Percentiles rank a stretch among this genome's conserved stretches.
These are phyloP conservation scores for Luperina testacea DNA, from an alignment of 2,888 invertebrate species.

Conservation along the genomic window DNA sequence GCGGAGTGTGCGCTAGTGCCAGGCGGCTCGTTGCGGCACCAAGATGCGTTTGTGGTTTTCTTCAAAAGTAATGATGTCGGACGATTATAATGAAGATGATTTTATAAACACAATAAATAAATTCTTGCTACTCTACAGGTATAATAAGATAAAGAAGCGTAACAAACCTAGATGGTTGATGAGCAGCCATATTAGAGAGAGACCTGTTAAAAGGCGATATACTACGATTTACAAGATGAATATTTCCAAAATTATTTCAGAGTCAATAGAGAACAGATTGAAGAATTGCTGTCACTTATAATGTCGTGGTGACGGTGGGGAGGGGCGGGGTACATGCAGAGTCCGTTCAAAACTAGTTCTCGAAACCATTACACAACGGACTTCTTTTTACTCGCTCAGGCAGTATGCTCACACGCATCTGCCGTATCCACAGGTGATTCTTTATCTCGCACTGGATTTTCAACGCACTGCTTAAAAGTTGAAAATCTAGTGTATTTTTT, in stretches of 20 bases:
- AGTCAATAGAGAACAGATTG: conserved; percentile 29
- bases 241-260: conserved; percentile 28
- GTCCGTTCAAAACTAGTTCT: conserved; percentile 26
- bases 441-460: not conserved
- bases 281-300: conserved; percentile 20
- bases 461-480: not conserved
- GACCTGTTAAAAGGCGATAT: conserved; percentile 50
- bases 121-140: conserved; percentile 39
- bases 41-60: not conserved
- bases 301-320: conserved; percentile 19
- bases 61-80: not conserved
- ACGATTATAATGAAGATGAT: conserved; percentile 28
- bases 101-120: conserved; percentile 31
- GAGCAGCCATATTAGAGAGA: conserved; percentile 53
- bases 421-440: not conserved
- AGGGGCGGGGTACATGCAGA: conserved; percentile 33
- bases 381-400: not conserved
- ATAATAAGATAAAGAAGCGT: conserved; percentile 52
- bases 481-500: conserved; percentile 1
- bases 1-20: not conserved
- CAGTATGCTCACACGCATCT: not conserved
- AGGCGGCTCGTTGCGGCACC: not conserved
- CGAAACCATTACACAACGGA: not conserved
- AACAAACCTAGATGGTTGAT: conserved; percentile 48
- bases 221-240: conserved; percentile 47